Evolutionary conservation across 1,140 invertebrate species (phyloP).

Genomic region (Lepidurus arcticus): DNA sequence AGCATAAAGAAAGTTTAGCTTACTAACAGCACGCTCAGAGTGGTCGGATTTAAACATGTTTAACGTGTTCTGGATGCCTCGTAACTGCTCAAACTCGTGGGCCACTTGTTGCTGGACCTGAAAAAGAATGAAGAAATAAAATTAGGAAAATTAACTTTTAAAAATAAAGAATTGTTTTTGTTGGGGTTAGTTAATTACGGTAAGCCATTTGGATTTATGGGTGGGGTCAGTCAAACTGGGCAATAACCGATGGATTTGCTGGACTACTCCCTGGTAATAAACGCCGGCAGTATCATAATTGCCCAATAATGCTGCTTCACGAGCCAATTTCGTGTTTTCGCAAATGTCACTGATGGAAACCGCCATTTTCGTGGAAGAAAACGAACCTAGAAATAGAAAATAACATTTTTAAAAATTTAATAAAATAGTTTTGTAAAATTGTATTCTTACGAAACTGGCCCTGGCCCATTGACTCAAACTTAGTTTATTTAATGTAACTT

Average conservation of each 20-base stretch:
- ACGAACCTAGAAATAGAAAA: not conserved
- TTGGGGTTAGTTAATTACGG: conserved; percentile 52
- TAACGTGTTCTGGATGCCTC: conserved; percentile 67
- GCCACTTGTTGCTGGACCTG: conserved; percentile 84
- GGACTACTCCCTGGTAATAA: conserved; percentile 89
- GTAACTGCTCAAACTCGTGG: conserved; percentile 84
- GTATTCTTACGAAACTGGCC: not conserved
- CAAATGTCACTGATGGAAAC: conserved; percentile 79
- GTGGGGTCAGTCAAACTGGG: conserved; percentile 69
- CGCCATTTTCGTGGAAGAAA: conserved; percentile 55
- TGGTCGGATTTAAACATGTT: conserved; percentile 57
- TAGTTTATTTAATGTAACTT: not conserved
- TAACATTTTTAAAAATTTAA: not conserved
- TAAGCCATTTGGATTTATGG: conserved; percentile 80
- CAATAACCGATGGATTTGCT: conserved; percentile 80
- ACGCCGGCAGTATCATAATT: conserved; percentile 92
- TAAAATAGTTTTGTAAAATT: not conserved
- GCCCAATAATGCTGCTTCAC: conserved; percentile 88
- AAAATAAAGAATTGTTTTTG: conserved; percentile 25
- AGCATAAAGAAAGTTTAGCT: conserved; percentile 17
- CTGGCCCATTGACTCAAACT: not conserved
- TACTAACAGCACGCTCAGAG: conserved; percentile 44
- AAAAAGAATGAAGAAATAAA: conserved; percentile 35
- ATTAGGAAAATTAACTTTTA: not conserved
- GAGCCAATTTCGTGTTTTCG: conserved; percentile 84